Percentiles rank a stretch among this genome's conserved stretches.
phyloP scores from a whole-genome alignment of 2,113 vertebrate genomes.

The Pelmatolapia mariae region DNA sequence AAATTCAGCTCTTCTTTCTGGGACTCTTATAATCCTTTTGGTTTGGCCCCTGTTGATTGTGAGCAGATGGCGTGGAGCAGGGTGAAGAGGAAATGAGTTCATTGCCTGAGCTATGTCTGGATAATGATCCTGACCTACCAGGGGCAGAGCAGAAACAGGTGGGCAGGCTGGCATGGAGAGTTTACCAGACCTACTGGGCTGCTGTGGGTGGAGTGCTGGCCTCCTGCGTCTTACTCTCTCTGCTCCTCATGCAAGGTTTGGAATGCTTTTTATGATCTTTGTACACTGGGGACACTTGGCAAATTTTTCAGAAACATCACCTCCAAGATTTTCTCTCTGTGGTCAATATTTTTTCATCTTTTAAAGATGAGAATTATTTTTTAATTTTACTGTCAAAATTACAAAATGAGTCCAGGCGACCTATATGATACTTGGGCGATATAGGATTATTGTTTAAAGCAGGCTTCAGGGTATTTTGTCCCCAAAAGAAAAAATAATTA shows the following conservation, averaged over 20 bases:
- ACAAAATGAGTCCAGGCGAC: not conserved
- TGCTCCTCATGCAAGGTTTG: conserved; percentile 94
- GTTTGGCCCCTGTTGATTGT: not conserved
- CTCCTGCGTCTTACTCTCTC: conserved; percentile 73
- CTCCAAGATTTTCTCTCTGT: not conserved
- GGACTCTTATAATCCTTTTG: not conserved
- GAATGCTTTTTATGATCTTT: not conserved
- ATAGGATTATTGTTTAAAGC: not conserved
- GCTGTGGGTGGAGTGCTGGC: conserved; percentile 79
- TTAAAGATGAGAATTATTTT: not conserved
- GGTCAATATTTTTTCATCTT: not conserved
- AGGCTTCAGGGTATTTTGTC: not conserved
- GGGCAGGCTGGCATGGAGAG: conserved; percentile 82
- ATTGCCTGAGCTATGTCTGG: conserved; percentile 22
- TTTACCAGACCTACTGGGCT: conserved; percentile 87
- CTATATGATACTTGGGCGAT: not conserved
- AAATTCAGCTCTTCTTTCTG: not conserved
- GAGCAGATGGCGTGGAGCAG: conserved; percentile 9
- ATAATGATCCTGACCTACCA: not conserved
- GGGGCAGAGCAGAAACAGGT: conserved; percentile 85
- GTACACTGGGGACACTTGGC: not conserved
- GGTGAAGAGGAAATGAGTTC: conserved; percentile 33
- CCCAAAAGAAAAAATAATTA: not conserved
- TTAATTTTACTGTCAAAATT: not conserved
- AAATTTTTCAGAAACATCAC: rapidly evolving